phyloP scores from a whole-genome alignment of 2,888 invertebrate genomes.

The Cyrtodaria siliqua region DNA sequence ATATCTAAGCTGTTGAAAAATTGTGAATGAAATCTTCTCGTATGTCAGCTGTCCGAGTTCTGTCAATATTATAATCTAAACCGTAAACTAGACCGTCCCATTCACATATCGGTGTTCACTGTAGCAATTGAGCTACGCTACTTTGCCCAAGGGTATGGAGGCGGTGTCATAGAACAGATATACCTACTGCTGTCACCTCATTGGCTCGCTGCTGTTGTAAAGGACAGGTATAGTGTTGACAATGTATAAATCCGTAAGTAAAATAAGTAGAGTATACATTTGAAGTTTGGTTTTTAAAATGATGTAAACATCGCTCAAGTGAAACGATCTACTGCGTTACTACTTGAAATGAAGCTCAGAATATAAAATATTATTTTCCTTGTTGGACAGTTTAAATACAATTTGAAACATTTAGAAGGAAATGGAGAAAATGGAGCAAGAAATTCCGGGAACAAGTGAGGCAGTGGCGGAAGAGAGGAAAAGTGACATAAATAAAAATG shows the following conservation, averaged over 20 bases:
- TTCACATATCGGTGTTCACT: not conserved
- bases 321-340: conserved; percentile 7
- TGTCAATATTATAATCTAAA: not conserved
- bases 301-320: conserved; percentile 38
- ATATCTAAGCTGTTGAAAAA: not conserved
- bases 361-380: no score
- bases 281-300: conserved; percentile 32
- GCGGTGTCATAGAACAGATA: conserved; percentile 24
- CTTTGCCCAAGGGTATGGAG: not conserved
- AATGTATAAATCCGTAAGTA: conserved; percentile 39
- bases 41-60: not conserved
- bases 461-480: no score
- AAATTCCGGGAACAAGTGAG: no score
- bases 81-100: not conserved
- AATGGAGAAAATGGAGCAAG: no score
- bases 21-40: not conserved
- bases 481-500: no score
- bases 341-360: no score
- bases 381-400: no score
- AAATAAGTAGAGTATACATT: conserved; percentile 24
- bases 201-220: conserved; percentile 15
- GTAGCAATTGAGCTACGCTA: not conserved
- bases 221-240: conserved; percentile 30
- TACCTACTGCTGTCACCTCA: conserved; percentile 5
- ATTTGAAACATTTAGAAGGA: no score